Percentiles rank a stretch among this genome's conserved stretches.
These are phyloP conservation scores for Dreissena polymorpha DNA, from an alignment of 1,140 invertebrate genomes.

Conservation along the genomic window DNA sequence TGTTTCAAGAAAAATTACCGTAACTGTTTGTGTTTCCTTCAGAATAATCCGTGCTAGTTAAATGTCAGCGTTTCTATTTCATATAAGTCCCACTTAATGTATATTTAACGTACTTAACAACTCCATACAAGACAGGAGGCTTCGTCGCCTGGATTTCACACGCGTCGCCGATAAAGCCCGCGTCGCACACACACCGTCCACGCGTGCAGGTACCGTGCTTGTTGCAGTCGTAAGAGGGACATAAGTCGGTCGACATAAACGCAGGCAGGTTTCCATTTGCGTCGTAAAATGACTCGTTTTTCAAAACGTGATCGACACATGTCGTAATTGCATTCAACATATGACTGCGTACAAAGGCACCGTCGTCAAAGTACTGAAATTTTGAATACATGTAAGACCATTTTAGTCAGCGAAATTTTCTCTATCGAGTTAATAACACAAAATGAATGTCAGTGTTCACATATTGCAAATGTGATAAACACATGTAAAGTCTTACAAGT, in stretches of 20 bases:
- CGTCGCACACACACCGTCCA: constrained; percentile 23
- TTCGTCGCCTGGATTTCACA: constrained; percentile 23
- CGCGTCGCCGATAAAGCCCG: constrained; percentile 19
- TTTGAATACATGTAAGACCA: too few species aligned
- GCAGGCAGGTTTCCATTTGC: constrained; percentile 23
- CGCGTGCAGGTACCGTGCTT: constrained; percentile 7
- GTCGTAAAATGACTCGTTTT: constrained; percentile 16
- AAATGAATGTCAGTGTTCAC: too few species aligned
- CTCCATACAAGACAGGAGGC: constrained; percentile 17
- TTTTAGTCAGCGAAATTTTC: too few species aligned
- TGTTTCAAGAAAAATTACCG: too few species aligned
- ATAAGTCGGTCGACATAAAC: constrained; percentile 31
- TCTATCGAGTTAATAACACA: too few species aligned
- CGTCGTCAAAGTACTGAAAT: constrained; percentile 42
- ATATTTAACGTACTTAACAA: constrained; percentile 19
- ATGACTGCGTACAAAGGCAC: constrained; percentile 13
- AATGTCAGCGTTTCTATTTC: too few species aligned
- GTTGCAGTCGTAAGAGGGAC: constrained; percentile 27
- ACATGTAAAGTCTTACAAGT: too few species aligned
- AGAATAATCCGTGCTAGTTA: too few species aligned
- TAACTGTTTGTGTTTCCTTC: too few species aligned
- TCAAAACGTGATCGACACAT: constrained; percentile 7
- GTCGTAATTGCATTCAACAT: constrained; percentile 2
- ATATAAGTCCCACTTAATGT: background rate
- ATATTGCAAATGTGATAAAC: too few species aligned